Conservation (phyloP, 2,113 vertebrate genomes). For the Ahaetulla prasina region DNA sequence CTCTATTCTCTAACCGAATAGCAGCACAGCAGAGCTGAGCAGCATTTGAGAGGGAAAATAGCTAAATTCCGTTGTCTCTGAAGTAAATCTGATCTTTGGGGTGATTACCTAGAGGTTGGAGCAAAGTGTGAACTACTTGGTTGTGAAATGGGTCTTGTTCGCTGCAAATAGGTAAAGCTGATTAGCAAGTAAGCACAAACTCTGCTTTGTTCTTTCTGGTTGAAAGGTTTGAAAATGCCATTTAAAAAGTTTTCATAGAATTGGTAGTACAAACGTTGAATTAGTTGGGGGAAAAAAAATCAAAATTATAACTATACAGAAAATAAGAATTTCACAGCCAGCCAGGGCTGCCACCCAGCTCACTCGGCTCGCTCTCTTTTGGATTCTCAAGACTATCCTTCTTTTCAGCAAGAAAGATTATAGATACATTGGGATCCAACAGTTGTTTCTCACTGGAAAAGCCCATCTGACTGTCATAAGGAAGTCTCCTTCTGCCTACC, state of each 20-base stretch:
- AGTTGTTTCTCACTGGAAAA: neutral
- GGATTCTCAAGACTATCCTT: neutral
- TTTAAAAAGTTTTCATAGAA: neutral
- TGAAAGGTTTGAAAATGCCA: neutral
- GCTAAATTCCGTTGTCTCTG: neutral
- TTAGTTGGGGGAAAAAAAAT: neutral
- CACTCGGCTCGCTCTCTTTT: neutral
- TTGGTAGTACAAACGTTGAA: neutral
- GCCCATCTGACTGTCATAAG: neutral
- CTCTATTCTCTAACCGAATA: neutral
- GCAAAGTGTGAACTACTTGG: neutral
- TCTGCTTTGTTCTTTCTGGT: neutral
- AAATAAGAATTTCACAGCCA: neutral
- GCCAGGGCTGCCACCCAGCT: neutral
- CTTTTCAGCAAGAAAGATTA: neutral
- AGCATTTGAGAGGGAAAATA: neutral
- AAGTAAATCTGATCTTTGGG: neutral
- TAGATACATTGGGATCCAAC: neutral
- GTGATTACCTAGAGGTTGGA: neutral
- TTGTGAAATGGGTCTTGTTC: neutral
- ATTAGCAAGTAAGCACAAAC: neutral
- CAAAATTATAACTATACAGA: neutral
- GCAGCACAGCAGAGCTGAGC: neutral
- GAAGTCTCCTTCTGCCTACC: neutral
- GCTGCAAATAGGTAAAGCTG: neutral